Base-by-base conservation (phyloP, 2,888 invertebrate species). In the Digitonthophagus gazella region DNA sequence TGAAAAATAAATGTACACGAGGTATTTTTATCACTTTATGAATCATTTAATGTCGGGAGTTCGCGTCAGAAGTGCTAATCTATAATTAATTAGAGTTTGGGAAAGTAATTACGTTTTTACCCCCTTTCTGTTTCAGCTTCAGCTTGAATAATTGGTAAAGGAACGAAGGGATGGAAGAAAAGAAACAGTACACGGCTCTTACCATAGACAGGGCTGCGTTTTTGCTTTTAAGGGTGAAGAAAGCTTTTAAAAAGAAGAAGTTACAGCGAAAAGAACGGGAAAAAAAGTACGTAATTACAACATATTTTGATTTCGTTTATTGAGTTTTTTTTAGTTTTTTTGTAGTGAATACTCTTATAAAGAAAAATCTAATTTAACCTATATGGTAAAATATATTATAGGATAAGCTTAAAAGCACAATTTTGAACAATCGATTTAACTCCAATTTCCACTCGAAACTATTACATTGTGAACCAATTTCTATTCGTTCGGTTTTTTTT, bases 191-290 rank as follows among this genome's bases (percentile, higher is more conserved):
- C 75, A 87, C 90, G 72, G 86, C 89, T 68, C 85, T 95, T 75
- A 93, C 94, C 76, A 93, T 96, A 81, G 95, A 95, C 85, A 88
- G 94, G 74, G 95, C 95, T 65, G 95, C 95, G 67, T 95, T 96
- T 82, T 86, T 96, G 54, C 87, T 96, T 75, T 85, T 96, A 75
- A 87, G 95, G 75, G 95, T 96, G 70, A 95, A 95, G 80, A 90
- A 92, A 79, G 95, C 94, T 56, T 95, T 96, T 84, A 93, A 93
- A 84, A 95, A 93, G 85, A 95, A 95, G 85, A 90, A 93, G 75
- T 90, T 93, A 80, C 92, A 93, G 81, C 86, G 93, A 76, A 94
- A 93, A 80, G 94, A 95, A 72, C 92, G 93, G 77, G 94, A 95
- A 72, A 93, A 91, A 86, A 91, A 89, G 94, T 94, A 81, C 91